phyloP scores from a whole-genome alignment of 2,888 invertebrate genomes.

The Clivina fossor region DNA sequence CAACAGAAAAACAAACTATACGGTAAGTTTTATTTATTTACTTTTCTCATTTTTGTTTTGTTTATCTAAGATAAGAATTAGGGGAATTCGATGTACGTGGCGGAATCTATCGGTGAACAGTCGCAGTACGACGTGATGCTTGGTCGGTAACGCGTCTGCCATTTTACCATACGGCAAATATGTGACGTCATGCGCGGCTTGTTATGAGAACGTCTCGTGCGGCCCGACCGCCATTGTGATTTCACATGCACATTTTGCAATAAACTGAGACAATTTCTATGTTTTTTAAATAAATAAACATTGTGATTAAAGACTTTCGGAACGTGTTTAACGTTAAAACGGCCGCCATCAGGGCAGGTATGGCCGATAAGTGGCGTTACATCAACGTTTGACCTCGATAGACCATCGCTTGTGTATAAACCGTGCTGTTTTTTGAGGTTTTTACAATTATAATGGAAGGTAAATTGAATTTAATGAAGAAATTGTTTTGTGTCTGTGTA shows the following conservation, averaged over 20 bases:
- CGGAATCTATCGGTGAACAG: neutral
- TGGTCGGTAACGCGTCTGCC: neutral
- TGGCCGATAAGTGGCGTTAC: constrained; percentile 73
- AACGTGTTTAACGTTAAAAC: constrained; percentile 44
- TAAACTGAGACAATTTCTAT: constrained; percentile 16
- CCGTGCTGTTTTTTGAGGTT: constrained; percentile 45
- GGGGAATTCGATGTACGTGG: neutral
- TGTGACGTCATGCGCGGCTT: constrained; percentile 12
- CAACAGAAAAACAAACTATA: neutral
- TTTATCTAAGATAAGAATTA: neutral
- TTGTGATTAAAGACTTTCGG: neutral
- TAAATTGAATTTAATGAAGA: constrained; percentile 42
- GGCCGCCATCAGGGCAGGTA: constrained; percentile 58
- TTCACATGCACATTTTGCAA: constrained; percentile 26
- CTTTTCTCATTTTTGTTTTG: too few species aligned
- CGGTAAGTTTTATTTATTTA: too few species aligned
- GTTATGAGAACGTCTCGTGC: constrained; percentile 17
- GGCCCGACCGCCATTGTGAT: constrained; percentile 23
- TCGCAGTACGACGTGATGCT: too few species aligned
- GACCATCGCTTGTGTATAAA: constrained; percentile 36
- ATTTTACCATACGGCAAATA: neutral
- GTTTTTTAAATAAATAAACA: constrained; percentile 1
- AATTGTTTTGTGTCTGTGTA: neutral
- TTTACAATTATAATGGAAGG: constrained; percentile 51
- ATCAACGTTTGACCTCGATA: constrained; percentile 46